Conservation (phyloP, 2,797 vertebrate genomes). For the Clarias laeviceps region DNA sequence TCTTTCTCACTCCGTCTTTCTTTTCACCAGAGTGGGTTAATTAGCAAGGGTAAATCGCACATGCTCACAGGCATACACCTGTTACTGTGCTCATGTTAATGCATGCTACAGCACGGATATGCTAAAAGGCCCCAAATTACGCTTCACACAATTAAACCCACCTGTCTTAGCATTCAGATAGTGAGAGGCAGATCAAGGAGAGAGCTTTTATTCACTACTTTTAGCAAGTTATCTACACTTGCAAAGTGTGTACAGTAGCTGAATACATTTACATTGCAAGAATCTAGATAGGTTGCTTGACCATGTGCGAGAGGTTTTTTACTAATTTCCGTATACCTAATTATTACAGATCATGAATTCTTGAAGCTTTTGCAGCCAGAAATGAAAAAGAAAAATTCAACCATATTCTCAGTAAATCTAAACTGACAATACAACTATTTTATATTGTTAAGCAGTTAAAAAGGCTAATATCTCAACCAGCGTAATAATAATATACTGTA, state of each 20-base stretch:
- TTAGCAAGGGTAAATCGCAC: conserved; percentile 65
- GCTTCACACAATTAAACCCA: conserved; percentile 21
- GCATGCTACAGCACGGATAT: conserved; percentile 48
- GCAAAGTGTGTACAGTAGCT: no score
- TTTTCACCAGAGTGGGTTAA: conserved; percentile 62
- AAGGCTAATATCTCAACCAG: not conserved
- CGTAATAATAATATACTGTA: not conserved
- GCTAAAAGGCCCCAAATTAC: conserved; percentile 40
- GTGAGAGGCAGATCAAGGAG: conserved; percentile 25
- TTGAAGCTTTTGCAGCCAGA: not conserved
- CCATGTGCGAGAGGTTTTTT: no score
- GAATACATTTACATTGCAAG: not conserved
- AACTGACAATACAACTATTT: not conserved
- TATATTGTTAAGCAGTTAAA: not conserved
- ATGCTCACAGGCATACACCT: conserved; percentile 62
- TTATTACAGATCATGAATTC: not conserved
- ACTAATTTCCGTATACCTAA: no score
- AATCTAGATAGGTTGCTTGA: not conserved
- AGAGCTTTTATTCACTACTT: conserved; percentile 1
- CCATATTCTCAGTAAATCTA: not conserved
- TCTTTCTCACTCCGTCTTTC: conserved; percentile 5
- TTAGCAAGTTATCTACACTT: not conserved
- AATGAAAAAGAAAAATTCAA: not conserved
- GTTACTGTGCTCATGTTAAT: conserved; percentile 65
- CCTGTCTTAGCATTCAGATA: conserved; percentile 29